Percentiles rank a stretch among this genome's conserved stretches.
Conservation (phyloP, 2,797 vertebrate genomes). For the Phaenicophaeus curvirostris region DNA sequence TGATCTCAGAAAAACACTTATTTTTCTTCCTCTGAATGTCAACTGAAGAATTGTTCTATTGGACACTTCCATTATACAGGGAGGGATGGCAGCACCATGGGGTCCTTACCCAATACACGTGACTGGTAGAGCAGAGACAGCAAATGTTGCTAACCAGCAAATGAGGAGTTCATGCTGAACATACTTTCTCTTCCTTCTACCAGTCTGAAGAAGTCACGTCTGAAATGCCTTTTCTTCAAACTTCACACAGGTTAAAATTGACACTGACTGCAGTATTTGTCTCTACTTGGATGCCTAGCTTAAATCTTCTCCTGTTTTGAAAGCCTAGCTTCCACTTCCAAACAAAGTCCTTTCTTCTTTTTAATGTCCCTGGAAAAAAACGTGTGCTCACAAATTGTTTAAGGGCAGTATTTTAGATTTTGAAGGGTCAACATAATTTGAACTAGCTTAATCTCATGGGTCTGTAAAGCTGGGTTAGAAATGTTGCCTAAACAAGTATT, state of each 20-base stretch:
- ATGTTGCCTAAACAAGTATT: slow-evolving; percentile 15
- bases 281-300: background rate
- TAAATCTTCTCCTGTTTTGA: background rate
- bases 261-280: background rate
- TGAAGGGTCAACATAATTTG: slow-evolving; percentile 16
- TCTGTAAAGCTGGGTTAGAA: background rate
- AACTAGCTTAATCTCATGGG: background rate
- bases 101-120: background rate
- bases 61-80: background rate
- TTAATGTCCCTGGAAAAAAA: background rate
- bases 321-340: slow-evolving; percentile 2
- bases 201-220: background rate
- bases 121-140: background rate
- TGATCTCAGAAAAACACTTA: background rate
- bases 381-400: background rate
- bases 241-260: background rate
- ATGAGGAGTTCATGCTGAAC: background rate
- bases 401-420: background rate
- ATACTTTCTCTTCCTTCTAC: background rate
- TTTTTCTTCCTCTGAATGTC: background rate
- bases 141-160: background rate
- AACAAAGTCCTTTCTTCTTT: background rate
- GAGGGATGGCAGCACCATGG: background rate
- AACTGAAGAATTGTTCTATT: background rate
- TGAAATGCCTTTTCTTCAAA: background rate